Evolutionary conservation across 2,797 vertebrate species (phyloP).

Genomic region (Anguilla pacifica): DNA sequence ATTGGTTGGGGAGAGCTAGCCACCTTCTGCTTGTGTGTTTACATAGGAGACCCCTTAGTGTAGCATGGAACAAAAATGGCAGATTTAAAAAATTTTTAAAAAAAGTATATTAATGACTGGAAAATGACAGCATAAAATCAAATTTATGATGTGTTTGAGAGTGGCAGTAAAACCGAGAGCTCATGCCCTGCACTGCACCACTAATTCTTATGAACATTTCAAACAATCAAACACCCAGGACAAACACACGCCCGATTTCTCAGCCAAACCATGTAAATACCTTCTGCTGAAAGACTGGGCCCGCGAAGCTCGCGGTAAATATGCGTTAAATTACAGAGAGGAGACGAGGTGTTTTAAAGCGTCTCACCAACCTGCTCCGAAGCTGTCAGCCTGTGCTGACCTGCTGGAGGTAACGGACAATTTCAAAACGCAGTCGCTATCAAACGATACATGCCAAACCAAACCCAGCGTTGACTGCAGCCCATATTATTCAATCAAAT

Average conservation of each 20-base stretch:
- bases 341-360: constrained; percentile 20
- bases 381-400: not conserved
- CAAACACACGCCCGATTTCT: constrained; percentile 20
- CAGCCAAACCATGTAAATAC: constrained; percentile 30
- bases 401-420: not conserved
- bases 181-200: not conserved
- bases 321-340: constrained; percentile 33
- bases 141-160: constrained; percentile 18
- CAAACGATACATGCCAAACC: constrained; percentile 24
- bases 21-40: constrained; percentile 35
- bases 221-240: constrained; percentile 27
- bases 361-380: constrained; percentile 10
- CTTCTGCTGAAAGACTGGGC: constrained; percentile 23
- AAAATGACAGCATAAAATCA: constrained; percentile 3
- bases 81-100: constrained; percentile 33
- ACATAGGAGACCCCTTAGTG: constrained; percentile 38
- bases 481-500: constrained; percentile 34
- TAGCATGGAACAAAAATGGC: constrained; percentile 16
- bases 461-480: constrained; percentile 16
- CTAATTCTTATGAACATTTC: constrained; percentile 10
- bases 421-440: constrained; percentile 14
- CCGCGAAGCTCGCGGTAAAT: constrained; percentile 30
- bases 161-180: not conserved
- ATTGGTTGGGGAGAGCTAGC: constrained; percentile 22
- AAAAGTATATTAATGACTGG: not conserved